phyloP scores from a whole-genome alignment of 1,140 invertebrate genomes.

The Diabrotica virgifera region DNA sequence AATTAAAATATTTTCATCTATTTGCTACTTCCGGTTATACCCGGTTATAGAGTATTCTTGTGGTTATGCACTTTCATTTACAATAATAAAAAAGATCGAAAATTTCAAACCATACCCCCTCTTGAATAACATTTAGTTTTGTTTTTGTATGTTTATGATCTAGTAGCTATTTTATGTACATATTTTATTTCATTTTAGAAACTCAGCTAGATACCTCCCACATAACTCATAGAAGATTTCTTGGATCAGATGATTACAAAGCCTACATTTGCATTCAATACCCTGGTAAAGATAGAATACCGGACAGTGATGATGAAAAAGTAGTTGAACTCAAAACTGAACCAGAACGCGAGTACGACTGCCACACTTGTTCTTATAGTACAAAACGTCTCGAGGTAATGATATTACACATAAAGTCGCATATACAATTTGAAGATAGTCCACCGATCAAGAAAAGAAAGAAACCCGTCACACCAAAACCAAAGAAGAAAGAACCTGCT shows the following conservation, averaged over 20 bases:
- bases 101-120: too few species aligned
- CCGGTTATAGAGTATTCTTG: too few species aligned
- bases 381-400: conserved; percentile 66
- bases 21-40: too few species aligned
- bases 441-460: conserved; percentile 23
- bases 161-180: too few species aligned
- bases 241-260: conserved; percentile 61
- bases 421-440: conserved; percentile 40
- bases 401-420: conserved; percentile 65
- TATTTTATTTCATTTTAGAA: conserved; percentile 24
- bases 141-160: too few species aligned
- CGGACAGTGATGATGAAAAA: conserved; percentile 29
- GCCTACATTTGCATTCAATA: conserved; percentile 58
- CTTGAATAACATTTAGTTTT: too few species aligned
- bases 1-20: too few species aligned
- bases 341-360: conserved; percentile 52
- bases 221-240: conserved; percentile 55
- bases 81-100: too few species aligned
- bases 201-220: conserved; percentile 30
- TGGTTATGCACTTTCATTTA: too few species aligned
- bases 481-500: conserved; percentile 20
- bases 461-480: conserved; percentile 11
- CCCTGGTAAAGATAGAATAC: conserved; percentile 38
- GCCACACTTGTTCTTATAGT: conserved; percentile 62
- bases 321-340: conserved; percentile 27